Base-by-base conservation (phyloP, 2,888 invertebrate species). In the Prostheceraeus crozeri region DNA sequence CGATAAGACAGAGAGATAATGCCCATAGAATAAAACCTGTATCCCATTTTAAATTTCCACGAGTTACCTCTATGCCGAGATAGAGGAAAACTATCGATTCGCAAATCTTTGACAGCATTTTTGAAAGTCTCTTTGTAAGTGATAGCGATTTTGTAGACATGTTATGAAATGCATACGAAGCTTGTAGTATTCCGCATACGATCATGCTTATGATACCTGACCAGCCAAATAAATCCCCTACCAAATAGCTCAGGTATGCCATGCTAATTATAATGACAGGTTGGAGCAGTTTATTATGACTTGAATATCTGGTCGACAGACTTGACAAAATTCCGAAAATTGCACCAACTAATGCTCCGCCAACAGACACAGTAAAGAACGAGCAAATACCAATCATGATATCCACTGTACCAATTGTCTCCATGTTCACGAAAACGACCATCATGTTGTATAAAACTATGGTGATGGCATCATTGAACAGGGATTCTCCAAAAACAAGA, bases 31-130 rank as follows among this genome's bases (percentile, higher is more conserved):
- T 72, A 64, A 80, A 80, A 1, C 76, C 77, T 1, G 77, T 76
- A 64, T 79, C 73, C 78, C 79, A 80, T 1, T 67, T 66, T 61
- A 77, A 77, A 14, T 71, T 64, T 3, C 75, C 76, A 57, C 76
- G 75, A 16, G 81, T 76, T 35, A 81, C 67, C 60, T 78, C 76
- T 65, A 81, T 74, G 1, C 81, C 81, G 55, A 81, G 74, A 66
- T 81, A 81, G 63, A 81, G 72, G 72, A 81, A 81, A 60, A 82
- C 81, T 40, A 82, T 73, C 21, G 79, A 77, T 66, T 81, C 81
- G 63, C 76, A 74, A 8, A 79, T 76, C 6, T 79, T 75, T 64
- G 81, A 77, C 60, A 77, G 68, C 67, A 81, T 80, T 70, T 81
- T 81, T 23, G 76, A 77, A 68, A 79, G 79, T 67, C 80, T 80